Conservation (phyloP, 2,113 vertebrate species). For the Grammomys surdaster region DNA sequence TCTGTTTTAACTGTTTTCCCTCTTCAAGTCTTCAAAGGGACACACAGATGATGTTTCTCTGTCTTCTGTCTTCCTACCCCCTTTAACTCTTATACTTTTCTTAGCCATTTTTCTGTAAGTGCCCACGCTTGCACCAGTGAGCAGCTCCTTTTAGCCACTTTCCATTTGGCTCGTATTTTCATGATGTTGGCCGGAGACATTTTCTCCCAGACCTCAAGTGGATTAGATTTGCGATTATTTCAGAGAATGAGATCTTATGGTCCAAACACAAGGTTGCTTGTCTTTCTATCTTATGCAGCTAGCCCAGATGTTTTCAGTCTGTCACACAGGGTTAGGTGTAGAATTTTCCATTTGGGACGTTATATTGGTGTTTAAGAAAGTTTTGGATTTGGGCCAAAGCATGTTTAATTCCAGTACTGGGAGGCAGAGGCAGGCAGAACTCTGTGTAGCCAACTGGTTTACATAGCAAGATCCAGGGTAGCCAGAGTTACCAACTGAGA, state of each 20-base stretch:
- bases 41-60: background rate
- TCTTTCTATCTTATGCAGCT: accelerated
- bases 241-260: background rate
- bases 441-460: background rate
- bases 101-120: background rate
- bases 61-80: background rate
- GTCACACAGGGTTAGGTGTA: background rate
- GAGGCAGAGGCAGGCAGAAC: background rate
- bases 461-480: background rate
- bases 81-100: background rate
- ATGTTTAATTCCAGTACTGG: background rate
- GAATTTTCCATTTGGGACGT: background rate
- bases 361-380: background rate
- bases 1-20: background rate
- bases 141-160: background rate
- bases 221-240: background rate
- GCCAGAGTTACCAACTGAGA: background rate
- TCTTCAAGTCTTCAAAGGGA: background rate
- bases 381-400: background rate
- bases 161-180: background rate
- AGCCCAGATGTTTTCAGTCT: background rate
- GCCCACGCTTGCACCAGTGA: background rate
- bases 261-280: background rate
- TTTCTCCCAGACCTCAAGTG: background rate
- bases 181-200: background rate